phyloP scores from a whole-genome alignment of 2,888 invertebrate species.

The Tinea pellionella region DNA sequence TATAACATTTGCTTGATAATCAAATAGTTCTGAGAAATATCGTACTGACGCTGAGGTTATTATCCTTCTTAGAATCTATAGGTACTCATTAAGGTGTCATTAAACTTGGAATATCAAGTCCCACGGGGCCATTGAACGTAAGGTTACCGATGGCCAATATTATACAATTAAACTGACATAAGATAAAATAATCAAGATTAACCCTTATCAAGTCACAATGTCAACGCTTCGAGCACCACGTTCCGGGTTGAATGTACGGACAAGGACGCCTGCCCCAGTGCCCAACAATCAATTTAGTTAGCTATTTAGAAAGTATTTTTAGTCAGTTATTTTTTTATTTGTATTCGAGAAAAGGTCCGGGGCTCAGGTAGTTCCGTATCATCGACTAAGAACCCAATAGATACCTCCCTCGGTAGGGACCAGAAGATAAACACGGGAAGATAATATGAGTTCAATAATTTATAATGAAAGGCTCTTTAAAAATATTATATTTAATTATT shows the following conservation, averaged over 20 bases:
- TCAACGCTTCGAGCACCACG: slow-evolving; percentile 24
- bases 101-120: slow-evolving; percentile 16
- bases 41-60: not conserved
- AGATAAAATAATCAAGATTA: slow-evolving; percentile 5
- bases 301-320: not conserved
- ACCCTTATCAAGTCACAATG: slow-evolving; percentile 9
- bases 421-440: too few species aligned
- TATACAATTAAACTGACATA: slow-evolving; percentile 1
- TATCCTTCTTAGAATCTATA: slow-evolving; percentile 9
- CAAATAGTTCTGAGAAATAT: not conserved
- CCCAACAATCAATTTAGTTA: not conserved
- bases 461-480: too few species aligned
- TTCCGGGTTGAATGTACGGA: slow-evolving; percentile 56
- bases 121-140: slow-evolving; percentile 40
- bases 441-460: too few species aligned
- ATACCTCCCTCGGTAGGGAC: too few species aligned
- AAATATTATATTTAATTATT: too few species aligned
- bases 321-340: not conserved
- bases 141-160: slow-evolving; percentile 33
- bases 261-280: slow-evolving; percentile 42
- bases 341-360: not conserved
- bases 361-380: not conserved
- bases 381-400: not conserved
- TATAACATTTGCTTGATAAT: not conserved
- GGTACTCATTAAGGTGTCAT: slow-evolving; percentile 19